Evolutionary conservation across 2,888 invertebrate species (phyloP).

Genomic region (Athripsodes cinereus): DNA sequence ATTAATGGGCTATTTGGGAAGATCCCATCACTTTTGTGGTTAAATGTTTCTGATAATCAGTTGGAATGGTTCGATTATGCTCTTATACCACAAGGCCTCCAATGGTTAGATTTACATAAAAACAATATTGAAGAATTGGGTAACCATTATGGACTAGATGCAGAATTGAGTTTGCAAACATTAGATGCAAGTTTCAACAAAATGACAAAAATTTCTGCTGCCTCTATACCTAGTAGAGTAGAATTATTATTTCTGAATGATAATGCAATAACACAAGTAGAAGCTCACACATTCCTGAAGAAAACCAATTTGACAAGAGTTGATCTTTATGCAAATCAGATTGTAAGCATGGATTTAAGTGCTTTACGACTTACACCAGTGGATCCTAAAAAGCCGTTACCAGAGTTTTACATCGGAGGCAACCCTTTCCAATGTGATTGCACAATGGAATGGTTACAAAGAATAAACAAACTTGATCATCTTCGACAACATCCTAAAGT

Average conservation of each 20-base stretch:
- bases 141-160: slow-evolving; percentile 64
- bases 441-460: slow-evolving; percentile 92
- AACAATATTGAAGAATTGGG: slow-evolving; percentile 76
- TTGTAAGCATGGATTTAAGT: slow-evolving; percentile 84
- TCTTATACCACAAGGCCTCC: slow-evolving; percentile 72
- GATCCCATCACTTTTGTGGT: slow-evolving; percentile 76
- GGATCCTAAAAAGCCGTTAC: slow-evolving; percentile 66
- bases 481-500: slow-evolving; percentile 83
- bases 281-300: slow-evolving; percentile 83
- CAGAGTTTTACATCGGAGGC: slow-evolving; percentile 88
- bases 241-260: slow-evolving; percentile 84
- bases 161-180: slow-evolving; percentile 70
- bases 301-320: slow-evolving; percentile 85
- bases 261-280: slow-evolving; percentile 78
- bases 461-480: slow-evolving; percentile 79
- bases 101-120: slow-evolving; percentile 86
- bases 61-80: slow-evolving; percentile 85
- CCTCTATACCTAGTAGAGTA: slow-evolving; percentile 76
- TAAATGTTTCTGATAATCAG: slow-evolving; percentile 88
- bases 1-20: slow-evolving; percentile 79
- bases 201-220: slow-evolving; percentile 68
- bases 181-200: slow-evolving; percentile 89
- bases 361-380: slow-evolving; percentile 78
- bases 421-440: slow-evolving; percentile 95
- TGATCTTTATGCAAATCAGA: slow-evolving; percentile 88